Conservation (phyloP, 2,888 invertebrate species). For the Palloptera scutellata region DNA sequence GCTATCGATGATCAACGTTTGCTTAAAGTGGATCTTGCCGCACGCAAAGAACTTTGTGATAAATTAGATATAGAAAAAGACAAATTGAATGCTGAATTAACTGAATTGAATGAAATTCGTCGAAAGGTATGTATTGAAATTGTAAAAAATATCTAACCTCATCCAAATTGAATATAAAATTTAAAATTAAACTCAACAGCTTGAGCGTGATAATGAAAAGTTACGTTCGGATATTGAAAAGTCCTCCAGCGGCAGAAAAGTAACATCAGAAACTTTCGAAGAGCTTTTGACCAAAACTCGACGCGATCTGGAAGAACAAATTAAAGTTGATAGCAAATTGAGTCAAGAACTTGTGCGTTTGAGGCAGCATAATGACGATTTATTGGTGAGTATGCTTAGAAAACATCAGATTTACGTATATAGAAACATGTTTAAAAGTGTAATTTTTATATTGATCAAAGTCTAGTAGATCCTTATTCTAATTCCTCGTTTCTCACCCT, state of each 20-base stretch:
- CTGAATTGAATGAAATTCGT: conserved; percentile 64
- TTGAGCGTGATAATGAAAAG: conserved; percentile 66
- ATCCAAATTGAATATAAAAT: neutral
- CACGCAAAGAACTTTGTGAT: conserved; percentile 70
- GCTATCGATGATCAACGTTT: conserved; percentile 68
- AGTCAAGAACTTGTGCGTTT: conserved; percentile 56
- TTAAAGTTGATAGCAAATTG: conserved; percentile 50
- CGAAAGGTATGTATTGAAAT: conserved; percentile 46
- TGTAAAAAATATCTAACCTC: neutral
- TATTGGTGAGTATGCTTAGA: conserved; percentile 47
- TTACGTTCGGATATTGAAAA: conserved; percentile 58
- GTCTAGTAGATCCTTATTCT: no score
- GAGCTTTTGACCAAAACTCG: conserved; percentile 68
- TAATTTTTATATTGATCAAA: neutral
- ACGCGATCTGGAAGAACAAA: conserved; percentile 67
- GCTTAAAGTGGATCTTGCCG: conserved; percentile 70
- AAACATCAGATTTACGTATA: no score
- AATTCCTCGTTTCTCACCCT: neutral
- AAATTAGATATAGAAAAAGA: conserved; percentile 75
- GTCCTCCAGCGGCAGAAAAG: conserved; percentile 49
- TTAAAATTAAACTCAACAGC: conserved; percentile 57
- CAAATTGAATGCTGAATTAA: conserved; percentile 68
- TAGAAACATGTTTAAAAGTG: no score
- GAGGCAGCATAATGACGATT: conserved; percentile 49
- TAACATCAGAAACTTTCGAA: conserved; percentile 68